Evolutionary conservation across 2,888 invertebrate genomes (phyloP).

Genomic region (Pogonocherus hispidulus): DNA sequence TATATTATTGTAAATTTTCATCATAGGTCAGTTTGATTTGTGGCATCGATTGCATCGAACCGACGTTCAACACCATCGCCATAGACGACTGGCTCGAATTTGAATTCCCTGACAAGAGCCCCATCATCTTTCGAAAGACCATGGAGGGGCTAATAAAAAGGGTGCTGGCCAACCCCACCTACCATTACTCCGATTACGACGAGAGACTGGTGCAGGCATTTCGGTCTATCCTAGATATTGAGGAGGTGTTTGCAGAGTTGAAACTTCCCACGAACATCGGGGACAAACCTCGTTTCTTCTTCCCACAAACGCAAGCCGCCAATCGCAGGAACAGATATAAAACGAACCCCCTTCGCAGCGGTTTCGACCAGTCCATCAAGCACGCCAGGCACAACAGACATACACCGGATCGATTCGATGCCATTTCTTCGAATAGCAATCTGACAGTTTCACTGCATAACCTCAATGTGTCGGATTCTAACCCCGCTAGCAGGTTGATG

Average conservation of each 20-base stretch:
- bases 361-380: constrained; percentile 9
- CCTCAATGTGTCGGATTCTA: constrained; percentile 2
- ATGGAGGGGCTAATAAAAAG: constrained; percentile 58
- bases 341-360: neutral
- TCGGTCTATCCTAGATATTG: constrained; percentile 77
- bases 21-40: constrained; percentile 58
- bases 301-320: constrained; percentile 31
- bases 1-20: too few species aligned
- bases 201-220: constrained; percentile 69
- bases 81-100: constrained; percentile 63
- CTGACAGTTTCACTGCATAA: constrained; percentile 1
- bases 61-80: constrained; percentile 50
- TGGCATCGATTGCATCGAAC: constrained; percentile 54
- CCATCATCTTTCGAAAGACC: constrained; percentile 52
- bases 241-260: constrained; percentile 79
- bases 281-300: constrained; percentile 77
- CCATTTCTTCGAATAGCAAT: neutral
- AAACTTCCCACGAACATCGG: constrained; percentile 83
- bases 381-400: neutral
- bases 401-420: neutral
- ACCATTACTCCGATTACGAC: constrained; percentile 74
- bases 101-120: constrained; percentile 48
- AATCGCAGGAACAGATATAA: constrained; percentile 12
- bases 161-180: constrained; percentile 74
- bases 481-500: constrained; percentile 8